Conservation (phyloP, 2,888 invertebrate genomes). For the Agrenia bidenticulata region DNA sequence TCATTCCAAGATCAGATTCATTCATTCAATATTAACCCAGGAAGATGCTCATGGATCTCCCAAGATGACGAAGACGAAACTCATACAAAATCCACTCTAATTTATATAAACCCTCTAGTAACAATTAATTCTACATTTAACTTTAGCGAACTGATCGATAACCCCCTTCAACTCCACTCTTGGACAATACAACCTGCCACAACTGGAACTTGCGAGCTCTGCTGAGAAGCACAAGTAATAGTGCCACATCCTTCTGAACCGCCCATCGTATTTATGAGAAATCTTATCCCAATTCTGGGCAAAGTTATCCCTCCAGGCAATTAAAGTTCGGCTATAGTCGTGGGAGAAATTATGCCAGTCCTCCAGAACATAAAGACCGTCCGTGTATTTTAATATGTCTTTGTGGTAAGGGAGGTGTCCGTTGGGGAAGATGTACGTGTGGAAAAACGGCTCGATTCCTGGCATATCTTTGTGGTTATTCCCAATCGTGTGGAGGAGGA, state of each 20-base stretch:
- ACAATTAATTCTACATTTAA: not conserved
- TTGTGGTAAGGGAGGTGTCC: slow-evolving; percentile 28
- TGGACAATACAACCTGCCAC: slow-evolving; percentile 35
- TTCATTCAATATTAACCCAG: no score
- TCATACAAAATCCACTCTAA: no score
- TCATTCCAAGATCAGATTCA: no score
- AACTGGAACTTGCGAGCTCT: slow-evolving; percentile 29
- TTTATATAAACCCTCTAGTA: not conserved
- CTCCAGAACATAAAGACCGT: slow-evolving; percentile 30
- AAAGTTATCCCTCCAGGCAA: slow-evolving; percentile 32
- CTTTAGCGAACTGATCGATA: slow-evolving; percentile 30
- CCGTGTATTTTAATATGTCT: slow-evolving; percentile 24
- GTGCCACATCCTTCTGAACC: slow-evolving; percentile 36
- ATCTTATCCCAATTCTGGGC: slow-evolving; percentile 26
- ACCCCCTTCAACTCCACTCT: slow-evolving; percentile 24
- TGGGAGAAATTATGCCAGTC: slow-evolving; percentile 40
- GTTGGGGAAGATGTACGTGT: slow-evolving; percentile 37
- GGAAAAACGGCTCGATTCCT: slow-evolving; percentile 10
- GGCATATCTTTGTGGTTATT: slow-evolving; percentile 32
- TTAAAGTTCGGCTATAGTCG: slow-evolving; percentile 32
- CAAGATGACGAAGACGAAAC: no score
- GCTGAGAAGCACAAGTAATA: slow-evolving; percentile 30
- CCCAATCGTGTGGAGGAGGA: slow-evolving; percentile 32
- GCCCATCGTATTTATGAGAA: slow-evolving; percentile 30
- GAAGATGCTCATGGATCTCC: no score